Conservation (phyloP, 2,113 vertebrate species). For the Malaclemys terrapin region DNA sequence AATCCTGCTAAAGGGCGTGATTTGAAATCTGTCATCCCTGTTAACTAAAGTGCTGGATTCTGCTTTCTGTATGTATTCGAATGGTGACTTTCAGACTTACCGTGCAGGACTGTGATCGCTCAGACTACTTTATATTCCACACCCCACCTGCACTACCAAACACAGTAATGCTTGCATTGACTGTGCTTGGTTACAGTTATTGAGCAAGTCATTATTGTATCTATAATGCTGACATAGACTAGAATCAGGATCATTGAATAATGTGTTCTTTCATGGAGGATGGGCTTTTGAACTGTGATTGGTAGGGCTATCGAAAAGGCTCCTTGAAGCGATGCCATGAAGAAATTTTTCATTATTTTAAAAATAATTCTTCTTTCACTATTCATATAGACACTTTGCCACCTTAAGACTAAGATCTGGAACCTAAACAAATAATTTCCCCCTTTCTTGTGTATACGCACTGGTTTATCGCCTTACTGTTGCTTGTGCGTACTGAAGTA, state of each 20-base stretch:
- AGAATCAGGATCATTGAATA: neutral
- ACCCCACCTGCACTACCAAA: neutral
- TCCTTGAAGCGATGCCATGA: neutral
- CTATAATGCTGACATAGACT: neutral
- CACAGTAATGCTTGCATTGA: neutral
- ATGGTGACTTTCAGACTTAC: neutral
- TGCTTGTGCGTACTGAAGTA: neutral
- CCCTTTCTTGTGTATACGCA: neutral
- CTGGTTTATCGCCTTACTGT: fast-evolving
- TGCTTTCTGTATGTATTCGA: neutral
- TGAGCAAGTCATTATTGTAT: neutral
- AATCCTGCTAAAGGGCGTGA: neutral
- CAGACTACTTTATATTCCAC: neutral
- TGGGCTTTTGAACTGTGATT: neutral
- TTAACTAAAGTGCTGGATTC: fast-evolving
- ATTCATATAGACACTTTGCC: neutral
- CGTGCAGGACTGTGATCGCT: neutral
- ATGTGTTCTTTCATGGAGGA: neutral
- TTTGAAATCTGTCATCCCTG: neutral
- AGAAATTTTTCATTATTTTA: neutral
- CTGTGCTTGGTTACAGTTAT: neutral
- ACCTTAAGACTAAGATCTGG: neutral
- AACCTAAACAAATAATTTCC: neutral
- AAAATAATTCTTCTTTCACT: fast-evolving
- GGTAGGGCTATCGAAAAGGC: neutral